Conservation (phyloP, 1,140 invertebrate species). For the Linepithema humile region DNA sequence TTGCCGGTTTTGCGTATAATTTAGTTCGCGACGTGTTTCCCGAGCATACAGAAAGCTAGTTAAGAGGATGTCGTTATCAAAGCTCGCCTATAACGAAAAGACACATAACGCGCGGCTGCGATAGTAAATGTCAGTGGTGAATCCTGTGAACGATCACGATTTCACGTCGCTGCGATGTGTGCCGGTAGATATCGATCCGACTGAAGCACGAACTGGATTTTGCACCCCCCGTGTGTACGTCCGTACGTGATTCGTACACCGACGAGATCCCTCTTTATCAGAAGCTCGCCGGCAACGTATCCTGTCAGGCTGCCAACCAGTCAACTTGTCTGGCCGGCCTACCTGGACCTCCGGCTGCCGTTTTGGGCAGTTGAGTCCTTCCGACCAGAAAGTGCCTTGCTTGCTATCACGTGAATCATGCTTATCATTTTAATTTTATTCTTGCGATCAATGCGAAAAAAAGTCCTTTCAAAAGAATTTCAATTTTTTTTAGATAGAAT, state of each 20-base stretch:
- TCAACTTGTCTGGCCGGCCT: background rate
- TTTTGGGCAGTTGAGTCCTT: background rate
- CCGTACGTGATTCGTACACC: constrained; percentile 45
- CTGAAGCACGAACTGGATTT: constrained; percentile 39
- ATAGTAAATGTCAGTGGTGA: background rate
- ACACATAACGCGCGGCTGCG: constrained; percentile 48
- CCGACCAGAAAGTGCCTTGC: background rate
- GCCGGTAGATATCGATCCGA: constrained; percentile 63
- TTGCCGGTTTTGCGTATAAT: constrained; percentile 24
- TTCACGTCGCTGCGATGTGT: constrained; percentile 13
- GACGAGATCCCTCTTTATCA: constrained; percentile 43
- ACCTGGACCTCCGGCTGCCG: background rate
- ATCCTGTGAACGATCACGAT: constrained; percentile 59
- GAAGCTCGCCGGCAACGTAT: background rate
- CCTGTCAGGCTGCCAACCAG: background rate
- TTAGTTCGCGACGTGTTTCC: constrained; percentile 14
- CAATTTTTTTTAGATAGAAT: too few species aligned
- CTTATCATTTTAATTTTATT: background rate
- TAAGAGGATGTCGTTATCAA: constrained; percentile 59
- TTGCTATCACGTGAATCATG: background rate
- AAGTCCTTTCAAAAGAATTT: too few species aligned
- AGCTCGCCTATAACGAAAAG: constrained; percentile 58
- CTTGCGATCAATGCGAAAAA: background rate
- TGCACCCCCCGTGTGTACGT: constrained; percentile 9
- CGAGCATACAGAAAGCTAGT: background rate